A percentile compares a stretch with the other conserved stretches of the same genome.
Evolutionary conservation across 2,797 vertebrate species (phyloP).

Genomic region (Sebastes jordani): DNA sequence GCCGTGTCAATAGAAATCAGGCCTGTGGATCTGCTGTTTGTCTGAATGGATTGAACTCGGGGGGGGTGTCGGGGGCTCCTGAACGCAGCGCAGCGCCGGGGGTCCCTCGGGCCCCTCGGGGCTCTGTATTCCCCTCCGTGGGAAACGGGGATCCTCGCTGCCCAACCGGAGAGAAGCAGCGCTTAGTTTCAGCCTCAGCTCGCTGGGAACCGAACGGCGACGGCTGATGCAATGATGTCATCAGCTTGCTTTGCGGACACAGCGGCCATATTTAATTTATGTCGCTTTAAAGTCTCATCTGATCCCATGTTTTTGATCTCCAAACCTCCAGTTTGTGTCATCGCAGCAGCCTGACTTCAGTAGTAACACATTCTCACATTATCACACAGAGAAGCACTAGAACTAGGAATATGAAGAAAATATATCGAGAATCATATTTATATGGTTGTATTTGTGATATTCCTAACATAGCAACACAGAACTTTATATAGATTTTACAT

Average conservation of each 20-base stretch:
- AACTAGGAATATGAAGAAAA: background rate
- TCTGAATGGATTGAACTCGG: constrained; percentile 38
- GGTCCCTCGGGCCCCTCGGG: constrained; percentile 2
- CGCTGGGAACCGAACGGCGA: constrained; percentile 29
- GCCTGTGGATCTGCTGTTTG: constrained; percentile 45
- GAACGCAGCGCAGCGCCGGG: background rate
- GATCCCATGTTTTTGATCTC: constrained; percentile 48
- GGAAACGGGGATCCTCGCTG: constrained; percentile 46
- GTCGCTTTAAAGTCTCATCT: constrained; percentile 48
- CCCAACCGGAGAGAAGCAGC: constrained; percentile 8
- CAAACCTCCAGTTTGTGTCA: constrained; percentile 36
- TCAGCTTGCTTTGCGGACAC: constrained; percentile 58
- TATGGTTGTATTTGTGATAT: background rate
- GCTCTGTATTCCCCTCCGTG: constrained; percentile 41
- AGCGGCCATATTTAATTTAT: constrained; percentile 68
- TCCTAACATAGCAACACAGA: background rate
- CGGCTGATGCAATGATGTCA: constrained; percentile 61
- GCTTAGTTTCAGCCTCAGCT: constrained; percentile 36
- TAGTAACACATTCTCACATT: background rate
- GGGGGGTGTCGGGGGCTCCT: constrained; percentile 4
- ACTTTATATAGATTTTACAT: background rate
- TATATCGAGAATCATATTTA: background rate
- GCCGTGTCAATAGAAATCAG: constrained; percentile 54
- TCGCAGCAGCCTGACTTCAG: constrained; percentile 12
- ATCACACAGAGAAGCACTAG: background rate